Conservation (phyloP, 2,113 vertebrate species). For the Nothobranchius kuhntae region DNA sequence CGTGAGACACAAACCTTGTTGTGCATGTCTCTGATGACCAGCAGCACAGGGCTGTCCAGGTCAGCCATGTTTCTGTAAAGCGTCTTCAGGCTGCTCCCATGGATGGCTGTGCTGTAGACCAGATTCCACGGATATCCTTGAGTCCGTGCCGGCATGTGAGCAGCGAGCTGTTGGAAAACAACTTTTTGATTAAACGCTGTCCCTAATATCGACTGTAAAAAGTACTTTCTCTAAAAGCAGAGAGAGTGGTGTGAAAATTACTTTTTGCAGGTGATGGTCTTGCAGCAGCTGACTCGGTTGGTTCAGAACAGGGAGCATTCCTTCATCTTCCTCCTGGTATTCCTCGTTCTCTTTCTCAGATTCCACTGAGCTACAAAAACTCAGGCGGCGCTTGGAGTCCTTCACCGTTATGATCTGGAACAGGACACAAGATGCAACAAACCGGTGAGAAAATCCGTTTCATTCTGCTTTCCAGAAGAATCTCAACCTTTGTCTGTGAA, state of each 20-base stretch:
- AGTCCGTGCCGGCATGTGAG: slow-evolving; percentile 85
- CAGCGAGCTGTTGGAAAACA: slow-evolving; percentile 79
- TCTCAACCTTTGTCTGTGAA: too few species aligned
- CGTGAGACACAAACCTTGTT: slow-evolving; percentile 83
- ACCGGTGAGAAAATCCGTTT: background rate
- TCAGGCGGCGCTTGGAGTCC: slow-evolving; percentile 85
- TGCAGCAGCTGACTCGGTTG: slow-evolving; percentile 85
- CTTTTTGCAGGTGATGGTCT: slow-evolving; percentile 86
- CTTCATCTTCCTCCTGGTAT: slow-evolving; percentile 44
- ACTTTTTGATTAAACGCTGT: background rate
- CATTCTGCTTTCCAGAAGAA: too few species aligned
- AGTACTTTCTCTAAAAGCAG: background rate
- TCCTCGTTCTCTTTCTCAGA: slow-evolving; percentile 75
- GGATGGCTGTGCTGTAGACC: slow-evolving; percentile 87
- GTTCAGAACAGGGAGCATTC: slow-evolving; percentile 81
- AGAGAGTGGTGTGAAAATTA: slow-evolving; percentile 52
- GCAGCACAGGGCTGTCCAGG: slow-evolving; percentile 88
- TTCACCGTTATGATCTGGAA: slow-evolving; percentile 90
- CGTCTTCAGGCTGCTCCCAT: slow-evolving; percentile 92
- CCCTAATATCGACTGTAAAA: background rate
- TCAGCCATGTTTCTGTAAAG: slow-evolving; percentile 87
- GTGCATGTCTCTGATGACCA: slow-evolving; percentile 93
- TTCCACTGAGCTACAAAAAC: slow-evolving; percentile 85
- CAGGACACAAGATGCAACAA: slow-evolving; percentile 10
- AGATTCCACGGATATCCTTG: slow-evolving; percentile 88